Evolutionary conservation across 2,113 vertebrate species (phyloP), one percentile per base, ranked within the genome.

Genomic region (Chitala chitala): DNA sequence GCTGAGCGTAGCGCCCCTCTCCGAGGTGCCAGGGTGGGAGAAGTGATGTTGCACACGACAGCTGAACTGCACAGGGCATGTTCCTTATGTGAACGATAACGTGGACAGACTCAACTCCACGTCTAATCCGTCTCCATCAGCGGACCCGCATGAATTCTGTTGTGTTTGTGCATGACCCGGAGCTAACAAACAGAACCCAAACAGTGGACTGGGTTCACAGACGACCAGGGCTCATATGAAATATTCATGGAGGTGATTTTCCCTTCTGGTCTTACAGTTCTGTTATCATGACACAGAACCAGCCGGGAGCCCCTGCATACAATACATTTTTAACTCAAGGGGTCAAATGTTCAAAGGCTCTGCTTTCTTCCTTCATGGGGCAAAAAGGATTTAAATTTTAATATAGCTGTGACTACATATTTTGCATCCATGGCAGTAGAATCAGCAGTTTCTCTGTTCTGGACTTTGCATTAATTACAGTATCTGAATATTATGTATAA

Each of bases 381-480:
- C 42, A 76, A 78, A 71, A 76, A 31, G 9, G 26, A 22, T 74
- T 82, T 80, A 78, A 78, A 81, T 33, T 81, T 82, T 81, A 78
- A 81, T 81, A 50, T 29, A 15, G 48, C 26, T 22, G 53, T 74
- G 75, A 76, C 75, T 70, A 80, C 77, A 78, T 78, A 72, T 70
- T 69, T 76, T 70, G 61, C 70, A 48, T 69, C 51, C 58, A 36
- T 46, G 33, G 69, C 69, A 69, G 42, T 68, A 66, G 65, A 78
- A 77, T 80, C 79, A 78, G 77, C 77, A 72, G 58, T 82, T 79
- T 80, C 61, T 69, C 58, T 24, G 73, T 51, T 33, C 31, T 38
- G 31, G 38, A 61, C 65, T 54, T 68, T 59, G 63, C 71, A 46
- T 78, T 82, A 78, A 76, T 81, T 80, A 72, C 71, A 55, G 53